Percentiles rank a stretch among this genome's conserved stretches.
phyloP scores from a whole-genome alignment of 2,888 invertebrate genomes.

The Troides helena region DNA sequence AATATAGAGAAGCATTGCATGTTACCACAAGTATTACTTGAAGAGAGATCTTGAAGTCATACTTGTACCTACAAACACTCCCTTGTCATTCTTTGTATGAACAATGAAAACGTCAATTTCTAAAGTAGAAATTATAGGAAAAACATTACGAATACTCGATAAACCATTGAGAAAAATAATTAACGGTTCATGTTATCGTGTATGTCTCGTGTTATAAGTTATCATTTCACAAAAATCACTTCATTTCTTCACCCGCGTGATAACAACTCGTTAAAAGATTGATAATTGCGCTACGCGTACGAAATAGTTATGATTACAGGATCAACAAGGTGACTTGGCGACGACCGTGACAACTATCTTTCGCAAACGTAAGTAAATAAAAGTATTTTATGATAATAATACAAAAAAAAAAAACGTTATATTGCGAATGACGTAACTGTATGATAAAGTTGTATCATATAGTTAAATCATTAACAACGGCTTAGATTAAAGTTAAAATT shows the following conservation, averaged over 20 bases:
- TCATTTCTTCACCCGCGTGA: constrained; percentile 2
- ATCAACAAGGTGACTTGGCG: constrained; percentile 26
- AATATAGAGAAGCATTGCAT: no score
- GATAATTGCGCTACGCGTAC: constrained; percentile 7
- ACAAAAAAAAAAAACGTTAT: not conserved
- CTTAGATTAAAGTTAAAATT: not conserved
- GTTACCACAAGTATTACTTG: no score
- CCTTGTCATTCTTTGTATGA: no score
- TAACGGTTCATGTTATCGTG: not conserved
- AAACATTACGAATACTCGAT: no score
- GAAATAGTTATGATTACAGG: constrained; percentile 16
- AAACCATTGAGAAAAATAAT: no score
- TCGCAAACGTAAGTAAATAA: constrained; percentile 13
- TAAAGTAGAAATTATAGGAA: not conserved
- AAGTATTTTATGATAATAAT: constrained; percentile 12
- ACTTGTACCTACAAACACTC: no score
- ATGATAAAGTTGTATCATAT: constrained; percentile 5
- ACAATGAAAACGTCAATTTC: not conserved
- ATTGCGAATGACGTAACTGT: constrained; percentile 11
- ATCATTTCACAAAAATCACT: constrained; percentile 15
- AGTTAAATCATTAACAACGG: not conserved
- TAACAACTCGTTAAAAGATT: not conserved
- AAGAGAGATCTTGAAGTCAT: no score
- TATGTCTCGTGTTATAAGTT: not conserved
- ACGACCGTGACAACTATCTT: constrained; percentile 14